These are phyloP conservation scores for Nymphalis polychloros DNA, from an alignment of 2,888 invertebrate species.

Conservation along the genomic window DNA sequence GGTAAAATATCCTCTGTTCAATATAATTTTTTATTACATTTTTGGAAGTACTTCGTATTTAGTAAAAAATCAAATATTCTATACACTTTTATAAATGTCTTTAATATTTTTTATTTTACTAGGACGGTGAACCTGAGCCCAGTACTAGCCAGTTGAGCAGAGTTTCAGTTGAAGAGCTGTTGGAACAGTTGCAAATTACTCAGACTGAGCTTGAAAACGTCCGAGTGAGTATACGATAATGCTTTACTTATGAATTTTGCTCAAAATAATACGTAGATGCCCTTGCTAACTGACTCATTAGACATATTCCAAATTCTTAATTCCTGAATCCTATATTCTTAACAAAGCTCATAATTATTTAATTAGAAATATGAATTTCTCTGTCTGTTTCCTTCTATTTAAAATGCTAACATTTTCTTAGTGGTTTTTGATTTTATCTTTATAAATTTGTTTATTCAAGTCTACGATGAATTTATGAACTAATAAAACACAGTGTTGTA, in stretches of 20 bases:
- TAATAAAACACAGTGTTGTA: background rate
- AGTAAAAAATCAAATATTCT: too few relatives aligned
- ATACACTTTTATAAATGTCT: background rate
- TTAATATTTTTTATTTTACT: slow-evolving; percentile 38
- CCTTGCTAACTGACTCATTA: slow-evolving; percentile 26
- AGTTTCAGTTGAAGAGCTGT: slow-evolving; percentile 90
- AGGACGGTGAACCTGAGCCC: slow-evolving; percentile 67
- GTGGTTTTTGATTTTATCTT: slow-evolving; percentile 33
- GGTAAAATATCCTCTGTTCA: slow-evolving; percentile 63
- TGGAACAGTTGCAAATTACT: slow-evolving; percentile 91
- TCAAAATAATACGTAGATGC: slow-evolving; percentile 17
- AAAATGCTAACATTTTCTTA: slow-evolving; percentile 39
- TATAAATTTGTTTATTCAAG: background rate
- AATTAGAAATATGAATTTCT: slow-evolving; percentile 13
- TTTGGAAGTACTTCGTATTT: too few relatives aligned
- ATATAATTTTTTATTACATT: too few relatives aligned
- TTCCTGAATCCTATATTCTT: slow-evolving; percentile 23
- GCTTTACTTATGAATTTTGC: slow-evolving; percentile 10
- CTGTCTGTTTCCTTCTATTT: slow-evolving; percentile 19
- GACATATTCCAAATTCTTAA: slow-evolving; percentile 14
- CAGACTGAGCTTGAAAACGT: slow-evolving; percentile 93
- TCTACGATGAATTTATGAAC: background rate
- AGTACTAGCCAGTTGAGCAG: slow-evolving; percentile 83
- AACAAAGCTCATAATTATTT: slow-evolving; percentile 24
- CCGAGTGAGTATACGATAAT: slow-evolving; percentile 83